Evolutionary conservation across 1,140 invertebrate genomes (phyloP).

Genomic region (Zaprionus davidi): DNA sequence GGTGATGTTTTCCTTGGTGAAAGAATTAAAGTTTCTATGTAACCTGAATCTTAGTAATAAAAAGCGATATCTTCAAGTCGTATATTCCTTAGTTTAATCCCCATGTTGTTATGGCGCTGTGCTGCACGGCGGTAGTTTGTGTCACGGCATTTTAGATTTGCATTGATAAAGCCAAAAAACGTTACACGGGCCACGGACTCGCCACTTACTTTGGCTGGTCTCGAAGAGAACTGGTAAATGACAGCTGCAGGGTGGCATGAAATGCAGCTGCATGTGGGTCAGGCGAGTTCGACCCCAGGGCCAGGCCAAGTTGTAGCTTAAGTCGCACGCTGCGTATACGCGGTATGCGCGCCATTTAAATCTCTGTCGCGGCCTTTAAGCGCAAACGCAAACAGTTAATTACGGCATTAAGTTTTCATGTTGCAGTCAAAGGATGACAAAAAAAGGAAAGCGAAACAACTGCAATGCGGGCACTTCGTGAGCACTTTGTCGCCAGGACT

Average conservation of each 20-base stretch:
- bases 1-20: no score
- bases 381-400: conserved; percentile 80
- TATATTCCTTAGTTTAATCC: not conserved
- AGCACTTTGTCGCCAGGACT: conserved; percentile 63
- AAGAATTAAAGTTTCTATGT: not conserved
- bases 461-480: conserved; percentile 78
- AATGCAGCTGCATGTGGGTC: conserved; percentile 56
- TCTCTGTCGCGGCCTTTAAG: conserved; percentile 53
- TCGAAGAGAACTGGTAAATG: conserved; percentile 8
- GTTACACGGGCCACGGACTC: not conserved
- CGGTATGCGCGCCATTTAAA: conserved; percentile 39
- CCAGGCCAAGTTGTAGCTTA: conserved; percentile 40
- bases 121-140: conserved; percentile 49
- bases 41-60: not conserved
- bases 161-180: conserved; percentile 55
- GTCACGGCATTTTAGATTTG: conserved; percentile 68
- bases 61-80: conserved; percentile 6
- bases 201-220: not conserved
- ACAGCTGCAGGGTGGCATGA: conserved; percentile 6
- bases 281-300: conserved; percentile 40
- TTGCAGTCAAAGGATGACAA: conserved; percentile 40
- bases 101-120: conserved; percentile 23
- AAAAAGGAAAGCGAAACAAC: conserved; percentile 62
- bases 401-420: conserved; percentile 82
- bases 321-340: conserved; percentile 54